These are phyloP conservation scores for Progne subis DNA, from an alignment of 2,113 vertebrate genomes.

Conservation along the genomic window DNA sequence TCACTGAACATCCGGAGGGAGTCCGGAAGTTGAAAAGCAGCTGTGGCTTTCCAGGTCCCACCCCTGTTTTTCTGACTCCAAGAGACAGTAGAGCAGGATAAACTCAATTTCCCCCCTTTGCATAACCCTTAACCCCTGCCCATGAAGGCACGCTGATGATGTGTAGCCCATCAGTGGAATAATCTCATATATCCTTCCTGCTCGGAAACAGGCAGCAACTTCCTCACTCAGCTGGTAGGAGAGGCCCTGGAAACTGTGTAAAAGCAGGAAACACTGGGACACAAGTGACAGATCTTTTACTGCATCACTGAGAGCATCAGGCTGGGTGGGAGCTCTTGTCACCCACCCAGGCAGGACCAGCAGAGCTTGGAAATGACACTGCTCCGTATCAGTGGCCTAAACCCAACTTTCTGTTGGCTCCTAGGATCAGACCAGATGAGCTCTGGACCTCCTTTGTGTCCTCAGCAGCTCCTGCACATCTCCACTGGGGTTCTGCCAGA, in stretches of 20 bases:
- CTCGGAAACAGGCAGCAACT: neutral
- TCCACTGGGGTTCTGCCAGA: neutral
- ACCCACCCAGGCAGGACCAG: neutral
- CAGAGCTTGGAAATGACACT: neutral
- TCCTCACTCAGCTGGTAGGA: neutral
- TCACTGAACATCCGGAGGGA: neutral
- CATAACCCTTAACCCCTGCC: neutral
- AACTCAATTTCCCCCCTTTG: conserved; percentile 44
- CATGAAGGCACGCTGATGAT: conserved; percentile 53
- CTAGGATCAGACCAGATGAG: neutral
- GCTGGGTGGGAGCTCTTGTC: neutral
- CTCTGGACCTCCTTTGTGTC: neutral
- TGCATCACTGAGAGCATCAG: neutral
- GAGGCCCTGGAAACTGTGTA: conserved; percentile 33
- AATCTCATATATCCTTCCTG: conserved; percentile 68
- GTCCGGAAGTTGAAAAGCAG: conserved; percentile 3
- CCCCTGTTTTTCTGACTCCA: neutral
- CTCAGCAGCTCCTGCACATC: neutral
- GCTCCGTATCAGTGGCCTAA: neutral
- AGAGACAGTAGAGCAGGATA: conserved; percentile 16
- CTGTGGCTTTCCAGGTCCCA: neutral
- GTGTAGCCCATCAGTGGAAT: conserved; percentile 46
- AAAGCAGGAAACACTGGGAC: conserved; percentile 25
- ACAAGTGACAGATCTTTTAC: neutral
- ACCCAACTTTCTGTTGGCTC: neutral